phyloP scores from a whole-genome alignment of 1,140 invertebrate genomes.

The Nasonia longicornis region DNA sequence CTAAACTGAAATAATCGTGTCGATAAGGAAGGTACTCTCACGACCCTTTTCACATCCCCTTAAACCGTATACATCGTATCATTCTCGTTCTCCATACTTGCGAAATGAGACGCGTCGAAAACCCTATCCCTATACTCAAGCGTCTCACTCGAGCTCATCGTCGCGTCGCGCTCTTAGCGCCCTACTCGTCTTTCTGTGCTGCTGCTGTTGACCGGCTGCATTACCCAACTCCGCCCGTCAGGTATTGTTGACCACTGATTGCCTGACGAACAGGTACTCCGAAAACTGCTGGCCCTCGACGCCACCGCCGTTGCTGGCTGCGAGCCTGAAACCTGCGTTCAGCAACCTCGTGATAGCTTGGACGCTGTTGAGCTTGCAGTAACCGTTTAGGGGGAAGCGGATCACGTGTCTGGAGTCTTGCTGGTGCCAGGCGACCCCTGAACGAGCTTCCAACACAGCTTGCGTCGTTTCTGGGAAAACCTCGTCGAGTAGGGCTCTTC shows the following conservation, averaged over 20 bases:
- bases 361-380: constrained; percentile 91
- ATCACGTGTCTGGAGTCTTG: constrained; percentile 88
- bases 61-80: no score
- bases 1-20: neutral
- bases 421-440: constrained; percentile 86
- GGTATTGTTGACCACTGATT: constrained; percentile 50
- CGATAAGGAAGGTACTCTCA: neutral
- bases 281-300: constrained; percentile 94
- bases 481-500: constrained; percentile 82
- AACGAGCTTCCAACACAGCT: constrained; percentile 84
- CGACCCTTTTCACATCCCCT: no score
- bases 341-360: constrained; percentile 89
- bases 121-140: neutral
- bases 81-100: no score
- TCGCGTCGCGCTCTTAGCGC: neutral
- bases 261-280: constrained; percentile 87
- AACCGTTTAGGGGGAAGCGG: constrained; percentile 91
- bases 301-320: constrained; percentile 88
- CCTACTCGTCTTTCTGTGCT: neutral
- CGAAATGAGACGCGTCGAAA: neutral
- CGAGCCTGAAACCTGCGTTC: constrained; percentile 85
- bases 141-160: neutral
- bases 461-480: constrained; percentile 90
- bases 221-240: constrained; percentile 50
- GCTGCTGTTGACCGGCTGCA: neutral